Conservation (phyloP, 2,113 vertebrate genomes). For the Heteronetta atricapilla region DNA sequence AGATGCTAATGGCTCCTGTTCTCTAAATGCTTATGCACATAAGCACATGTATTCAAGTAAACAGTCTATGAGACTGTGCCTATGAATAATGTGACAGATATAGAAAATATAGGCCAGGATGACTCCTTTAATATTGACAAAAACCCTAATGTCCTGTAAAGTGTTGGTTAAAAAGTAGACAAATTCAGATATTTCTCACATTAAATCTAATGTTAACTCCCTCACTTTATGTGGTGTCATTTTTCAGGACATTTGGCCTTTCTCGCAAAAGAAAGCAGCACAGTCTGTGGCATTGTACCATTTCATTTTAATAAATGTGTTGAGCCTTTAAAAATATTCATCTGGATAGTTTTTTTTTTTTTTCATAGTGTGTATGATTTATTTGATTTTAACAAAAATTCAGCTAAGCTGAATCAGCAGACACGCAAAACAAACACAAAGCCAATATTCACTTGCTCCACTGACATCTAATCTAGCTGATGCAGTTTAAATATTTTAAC, state of each 20-base stretch:
- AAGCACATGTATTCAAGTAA: not conserved
- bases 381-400: not conserved
- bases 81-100: conserved; percentile 11
- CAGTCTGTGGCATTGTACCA: not conserved
- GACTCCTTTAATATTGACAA: not conserved
- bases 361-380: not conserved
- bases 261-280: not conserved
- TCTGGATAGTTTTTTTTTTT: not conserved
- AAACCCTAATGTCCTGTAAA: not conserved
- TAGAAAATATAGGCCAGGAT: not conserved
- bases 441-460: not conserved
- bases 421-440: not conserved
- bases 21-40: not conserved
- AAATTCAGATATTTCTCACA: not conserved
- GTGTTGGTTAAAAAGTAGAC: not conserved
- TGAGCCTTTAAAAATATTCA: not conserved
- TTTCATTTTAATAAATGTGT: not conserved
- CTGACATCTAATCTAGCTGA: not conserved
- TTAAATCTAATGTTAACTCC: not conserved
- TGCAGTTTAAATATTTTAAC: not conserved
- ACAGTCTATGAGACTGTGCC: not conserved
- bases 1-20: conserved; percentile 6
- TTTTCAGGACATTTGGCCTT: not conserved
- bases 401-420: not conserved
- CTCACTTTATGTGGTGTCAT: not conserved